Percentiles rank a stretch among this genome's conserved stretches.
Conservation (phyloP, 2,888 invertebrate species). For the Ashinkailepas kermadecensis region DNA sequence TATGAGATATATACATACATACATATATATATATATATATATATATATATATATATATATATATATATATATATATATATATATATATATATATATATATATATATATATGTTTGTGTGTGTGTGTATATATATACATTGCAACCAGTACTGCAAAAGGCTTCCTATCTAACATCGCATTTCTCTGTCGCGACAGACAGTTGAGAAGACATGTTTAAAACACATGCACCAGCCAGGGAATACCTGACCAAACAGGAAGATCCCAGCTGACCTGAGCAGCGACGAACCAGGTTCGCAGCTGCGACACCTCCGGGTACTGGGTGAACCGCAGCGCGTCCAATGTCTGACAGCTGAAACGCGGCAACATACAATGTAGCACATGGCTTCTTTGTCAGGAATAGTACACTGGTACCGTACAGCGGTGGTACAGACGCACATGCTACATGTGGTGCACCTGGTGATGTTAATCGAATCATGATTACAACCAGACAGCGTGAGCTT, state of each 20-base stretch:
- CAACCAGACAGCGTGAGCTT: too few species aligned
- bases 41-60: too few species aligned
- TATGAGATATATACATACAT: too few species aligned
- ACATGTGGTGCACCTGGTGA: background rate
- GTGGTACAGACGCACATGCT: background rate
- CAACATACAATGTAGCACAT: background rate
- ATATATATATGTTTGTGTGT: background rate
- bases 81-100: too few species aligned
- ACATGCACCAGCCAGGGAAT: background rate
- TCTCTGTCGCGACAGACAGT: background rate
- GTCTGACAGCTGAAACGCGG: background rate
- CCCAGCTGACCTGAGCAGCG: background rate
- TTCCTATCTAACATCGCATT: background rate
- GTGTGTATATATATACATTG: background rate
- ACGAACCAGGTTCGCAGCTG: background rate
- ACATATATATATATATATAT: too few species aligned
- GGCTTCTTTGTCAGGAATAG: background rate
- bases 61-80: too few species aligned
- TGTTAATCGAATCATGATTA: too few species aligned
- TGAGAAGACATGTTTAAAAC: background rate
- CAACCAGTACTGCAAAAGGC: background rate
- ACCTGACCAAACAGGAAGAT: background rate
- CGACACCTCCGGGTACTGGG: background rate
- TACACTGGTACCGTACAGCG: background rate
- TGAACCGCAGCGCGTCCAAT: background rate